Evolutionary conservation across 2,888 invertebrate species (phyloP), one percentile per base, ranked within the genome.

Genomic region (Tenthredo mesomela): DNA sequence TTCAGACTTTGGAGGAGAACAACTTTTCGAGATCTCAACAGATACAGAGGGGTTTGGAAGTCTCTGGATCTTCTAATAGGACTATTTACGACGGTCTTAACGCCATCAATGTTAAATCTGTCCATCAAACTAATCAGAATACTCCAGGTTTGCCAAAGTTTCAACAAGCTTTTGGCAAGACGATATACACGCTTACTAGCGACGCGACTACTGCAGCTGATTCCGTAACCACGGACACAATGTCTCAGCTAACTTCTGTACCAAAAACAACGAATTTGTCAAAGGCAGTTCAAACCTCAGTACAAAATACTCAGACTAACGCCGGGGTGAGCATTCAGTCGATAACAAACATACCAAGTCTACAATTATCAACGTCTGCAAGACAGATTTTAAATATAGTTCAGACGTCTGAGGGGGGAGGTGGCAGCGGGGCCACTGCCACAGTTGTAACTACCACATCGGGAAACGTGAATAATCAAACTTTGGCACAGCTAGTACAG

Each of bases 121-220:
- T 82, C n/a, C 54, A 89, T 5, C 90, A 89, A 9, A 83, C 89
- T 1, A 87, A 87, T 0, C 92, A 91, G 37, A 93, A 92, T 80
- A 86, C 93, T 0, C 43, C 82, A 12, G 92, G 95, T 84, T 93
- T 97, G 85, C 97, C 97, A 3, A 97, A 97, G 92, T 97, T 97
- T 91, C 96, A 96, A 90, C 97, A 97, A 93, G 97, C 96, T 0
- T 97, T 97, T 91, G 96, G 97, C 0, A 96, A 96, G 92, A 95
- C 96, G 73, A 95, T 96, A 71, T 96, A 92, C 61, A 92, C 91
- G 0, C 86, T 91, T 4, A 89, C 91, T 5, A 89, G 88, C 15
- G 89, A 90, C 7, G 86, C 89, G 18, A 92, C 90, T 85, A 92
- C 89, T 47, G 88, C 88, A 40, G 88, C 89, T 6, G 87, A 88